Conservation (phyloP, 2,888 invertebrate species). For the Torymus texanus region DNA sequence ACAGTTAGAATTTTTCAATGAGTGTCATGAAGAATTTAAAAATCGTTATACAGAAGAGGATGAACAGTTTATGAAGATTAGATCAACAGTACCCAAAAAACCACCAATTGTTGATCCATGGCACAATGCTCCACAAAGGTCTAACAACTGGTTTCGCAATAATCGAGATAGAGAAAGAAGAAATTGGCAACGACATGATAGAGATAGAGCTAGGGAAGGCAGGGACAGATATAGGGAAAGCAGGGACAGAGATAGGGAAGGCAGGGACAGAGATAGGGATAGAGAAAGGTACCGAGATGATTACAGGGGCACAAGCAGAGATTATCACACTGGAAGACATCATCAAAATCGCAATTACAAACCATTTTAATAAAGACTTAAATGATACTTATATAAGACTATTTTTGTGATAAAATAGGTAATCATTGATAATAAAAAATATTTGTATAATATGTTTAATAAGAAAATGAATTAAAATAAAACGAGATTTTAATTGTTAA, state of each 20-base stretch:
- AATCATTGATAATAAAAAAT: conserved; percentile 2
- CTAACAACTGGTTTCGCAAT: conserved; percentile 62
- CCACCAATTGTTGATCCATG: conserved; percentile 81
- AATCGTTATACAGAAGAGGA: conserved; percentile 81
- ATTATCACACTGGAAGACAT: conserved; percentile 55
- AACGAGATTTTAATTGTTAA: conserved; percentile 46
- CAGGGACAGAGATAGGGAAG: conserved; percentile 49
- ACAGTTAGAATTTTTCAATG: conserved; percentile 79
- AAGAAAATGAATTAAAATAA: conserved; percentile 26
- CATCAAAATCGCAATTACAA: conserved; percentile 55
- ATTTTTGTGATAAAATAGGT: conserved; percentile 37
- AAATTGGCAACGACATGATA: conserved; percentile 43
- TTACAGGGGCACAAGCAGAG: conserved; percentile 46
- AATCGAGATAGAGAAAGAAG: conserved; percentile 59
- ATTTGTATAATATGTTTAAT: conserved; percentile 26
- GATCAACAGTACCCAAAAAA: conserved; percentile 72
- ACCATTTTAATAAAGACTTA: conserved; percentile 27
- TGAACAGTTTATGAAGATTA: conserved; percentile 78
- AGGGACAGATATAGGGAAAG: no score
- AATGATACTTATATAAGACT: conserved; percentile 14
- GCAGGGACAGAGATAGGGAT: conserved; percentile 45
- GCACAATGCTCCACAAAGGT: conserved; percentile 67
- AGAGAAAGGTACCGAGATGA: conserved; percentile 54
- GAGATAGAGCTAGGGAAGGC: conserved; percentile 8
- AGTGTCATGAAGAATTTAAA: conserved; percentile 81